Conservation (phyloP, 2,888 invertebrate genomes). For the Imbricaverruca yamaguchii region DNA sequence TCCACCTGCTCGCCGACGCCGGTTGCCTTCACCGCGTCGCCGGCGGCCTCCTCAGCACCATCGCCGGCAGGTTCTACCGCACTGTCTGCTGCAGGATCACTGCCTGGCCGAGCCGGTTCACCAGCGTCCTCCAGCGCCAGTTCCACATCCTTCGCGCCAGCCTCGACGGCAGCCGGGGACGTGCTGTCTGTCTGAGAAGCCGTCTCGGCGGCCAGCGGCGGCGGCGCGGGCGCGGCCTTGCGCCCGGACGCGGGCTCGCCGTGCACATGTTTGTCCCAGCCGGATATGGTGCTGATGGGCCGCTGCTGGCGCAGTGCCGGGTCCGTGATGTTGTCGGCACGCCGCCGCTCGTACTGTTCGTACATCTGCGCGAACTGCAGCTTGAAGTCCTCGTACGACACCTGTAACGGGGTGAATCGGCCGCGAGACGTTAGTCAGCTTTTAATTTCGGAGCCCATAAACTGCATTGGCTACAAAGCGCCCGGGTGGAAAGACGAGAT, state of each 20-base stretch:
- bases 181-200: no score
- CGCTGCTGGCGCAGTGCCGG: constrained; percentile 84
- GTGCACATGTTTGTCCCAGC: constrained; percentile 42
- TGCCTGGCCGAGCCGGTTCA: no score
- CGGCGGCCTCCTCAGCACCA: background rate
- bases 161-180: background rate
- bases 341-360: constrained; percentile 86
- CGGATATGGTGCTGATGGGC: constrained; percentile 93
- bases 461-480: no score
- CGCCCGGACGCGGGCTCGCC: background rate
- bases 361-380: constrained; percentile 96
- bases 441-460: no score
- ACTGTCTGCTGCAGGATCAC: no score
- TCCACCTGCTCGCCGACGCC: background rate
- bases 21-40: background rate
- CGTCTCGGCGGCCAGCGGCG: no score
- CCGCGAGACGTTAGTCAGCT: no score
- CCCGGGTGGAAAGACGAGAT: no score
- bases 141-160: background rate
- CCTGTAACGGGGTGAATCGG: constrained; percentile 48
- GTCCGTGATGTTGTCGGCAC: constrained; percentile 91
- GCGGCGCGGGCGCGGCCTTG: background rate
- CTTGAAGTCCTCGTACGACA: constrained; percentile 96
- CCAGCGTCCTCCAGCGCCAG: no score
- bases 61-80: no score